These are phyloP conservation scores for Allolobophora icterica DNA, from an alignment of 2,888 invertebrate species.

Conservation along the genomic window DNA sequence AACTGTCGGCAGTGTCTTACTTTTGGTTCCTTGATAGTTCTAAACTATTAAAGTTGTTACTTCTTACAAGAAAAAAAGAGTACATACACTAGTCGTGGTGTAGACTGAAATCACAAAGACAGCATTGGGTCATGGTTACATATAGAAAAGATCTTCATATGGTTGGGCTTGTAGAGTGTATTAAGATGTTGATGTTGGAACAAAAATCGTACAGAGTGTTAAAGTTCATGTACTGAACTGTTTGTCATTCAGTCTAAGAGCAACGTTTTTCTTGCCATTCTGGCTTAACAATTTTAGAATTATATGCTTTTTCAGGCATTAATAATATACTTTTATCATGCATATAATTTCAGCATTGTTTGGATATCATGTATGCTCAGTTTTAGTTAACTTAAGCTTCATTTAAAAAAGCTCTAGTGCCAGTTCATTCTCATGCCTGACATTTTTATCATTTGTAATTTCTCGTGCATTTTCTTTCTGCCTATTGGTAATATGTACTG, in stretches of 20 bases:
- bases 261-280: neutral
- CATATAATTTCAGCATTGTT: neutral
- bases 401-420: neutral
- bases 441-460: no score
- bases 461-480: no score
- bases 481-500: no score
- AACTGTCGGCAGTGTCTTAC: neutral
- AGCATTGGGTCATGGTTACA: neutral
- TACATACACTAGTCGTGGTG: neutral
- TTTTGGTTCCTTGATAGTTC: neutral
- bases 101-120: neutral
- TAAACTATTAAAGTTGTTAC: no score
- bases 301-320: neutral
- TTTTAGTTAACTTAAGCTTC: neutral
- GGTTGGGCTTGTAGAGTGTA: slow-evolving; percentile 8
- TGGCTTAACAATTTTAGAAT: neutral
- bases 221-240: neutral
- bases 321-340: slow-evolving; percentile 3
- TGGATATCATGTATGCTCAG: neutral
- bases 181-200: neutral
- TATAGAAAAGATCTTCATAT: neutral
- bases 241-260: neutral
- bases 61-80: no score
- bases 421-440: no score
- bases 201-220: neutral